Evolutionary conservation across 1,140 invertebrate genomes (phyloP).

Genomic region (Physella acuta): DNA sequence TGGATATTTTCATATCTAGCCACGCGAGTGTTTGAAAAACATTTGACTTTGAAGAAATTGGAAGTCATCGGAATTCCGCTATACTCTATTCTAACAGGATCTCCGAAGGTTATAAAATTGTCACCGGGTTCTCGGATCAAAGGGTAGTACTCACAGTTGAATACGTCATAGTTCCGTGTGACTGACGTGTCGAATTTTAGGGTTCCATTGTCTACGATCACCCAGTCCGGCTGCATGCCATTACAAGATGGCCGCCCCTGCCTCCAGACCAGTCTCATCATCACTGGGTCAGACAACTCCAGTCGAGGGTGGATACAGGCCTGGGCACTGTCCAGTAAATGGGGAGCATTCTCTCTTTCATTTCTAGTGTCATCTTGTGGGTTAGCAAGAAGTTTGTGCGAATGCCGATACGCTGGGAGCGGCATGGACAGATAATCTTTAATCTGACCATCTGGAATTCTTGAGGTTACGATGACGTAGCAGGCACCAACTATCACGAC

Average conservation of each 20-base stretch:
- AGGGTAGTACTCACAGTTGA: constrained; percentile 40
- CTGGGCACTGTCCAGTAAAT: too few relatives aligned
- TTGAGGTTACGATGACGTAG: too few relatives aligned
- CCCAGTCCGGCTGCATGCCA: constrained; percentile 57
- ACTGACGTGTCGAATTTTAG: constrained; percentile 31
- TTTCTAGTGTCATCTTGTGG: too few relatives aligned
- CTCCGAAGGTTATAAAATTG: constrained; percentile 26
- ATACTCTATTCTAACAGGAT: constrained; percentile 26
- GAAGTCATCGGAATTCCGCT: constrained; percentile 33
- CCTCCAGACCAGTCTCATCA: constrained; percentile 70
- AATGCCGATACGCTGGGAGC: too few relatives aligned
- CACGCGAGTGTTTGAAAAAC: constrained; percentile 32
- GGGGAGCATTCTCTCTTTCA: too few relatives aligned
- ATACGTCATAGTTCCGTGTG: constrained; percentile 31
- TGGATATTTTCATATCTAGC: constrained; percentile 47
- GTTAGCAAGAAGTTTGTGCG: too few relatives aligned
- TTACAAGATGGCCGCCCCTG: constrained; percentile 67
- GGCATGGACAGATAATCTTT: too few relatives aligned
- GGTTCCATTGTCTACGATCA: constrained; percentile 39
- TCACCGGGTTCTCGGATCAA: constrained; percentile 32
- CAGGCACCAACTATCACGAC: too few relatives aligned
- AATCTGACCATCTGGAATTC: too few relatives aligned
- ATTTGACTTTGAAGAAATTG: constrained; percentile 48
- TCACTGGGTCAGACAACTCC: constrained; percentile 68
- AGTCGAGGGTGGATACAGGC: constrained; percentile 70